Percentiles rank a stretch among this genome's conserved stretches.
Evolutionary conservation across 2,797 vertebrate species (phyloP).

Genomic region (Oophaga sylvatica): DNA sequence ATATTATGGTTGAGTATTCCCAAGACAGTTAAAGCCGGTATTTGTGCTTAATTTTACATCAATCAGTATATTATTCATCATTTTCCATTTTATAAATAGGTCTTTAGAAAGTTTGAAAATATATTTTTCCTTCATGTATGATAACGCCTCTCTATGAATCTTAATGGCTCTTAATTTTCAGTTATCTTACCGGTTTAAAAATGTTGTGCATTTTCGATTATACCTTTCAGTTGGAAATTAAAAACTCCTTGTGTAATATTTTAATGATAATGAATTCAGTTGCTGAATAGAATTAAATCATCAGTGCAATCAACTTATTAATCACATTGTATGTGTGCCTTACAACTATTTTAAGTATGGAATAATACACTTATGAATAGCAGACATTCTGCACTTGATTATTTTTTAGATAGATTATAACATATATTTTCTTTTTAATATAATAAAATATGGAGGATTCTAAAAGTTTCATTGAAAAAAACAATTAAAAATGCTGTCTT

Average conservation of each 20-base stretch:
- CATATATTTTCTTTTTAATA: not conserved
- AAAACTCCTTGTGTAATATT: slow-evolving; percentile 22
- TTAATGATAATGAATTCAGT: slow-evolving; percentile 45
- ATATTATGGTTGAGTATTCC: not conserved
- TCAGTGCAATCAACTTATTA: slow-evolving; percentile 40
- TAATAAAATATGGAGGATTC: not conserved
- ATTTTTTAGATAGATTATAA: not conserved
- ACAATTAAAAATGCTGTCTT: too few relatives aligned
- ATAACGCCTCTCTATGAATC: slow-evolving; percentile 9
- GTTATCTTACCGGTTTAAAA: not conserved
- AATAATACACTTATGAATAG: slow-evolving; percentile 25
- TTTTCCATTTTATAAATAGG: slow-evolving; percentile 23
- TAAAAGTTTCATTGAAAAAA: not conserved
- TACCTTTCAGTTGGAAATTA: slow-evolving; percentile 32
- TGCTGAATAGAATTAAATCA: slow-evolving; percentile 47
- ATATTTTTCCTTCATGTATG: not conserved
- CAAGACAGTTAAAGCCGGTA: not conserved
- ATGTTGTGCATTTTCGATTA: slow-evolving; percentile 27
- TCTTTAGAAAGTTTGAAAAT: slow-evolving; percentile 42
- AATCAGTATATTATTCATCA: slow-evolving; percentile 29
- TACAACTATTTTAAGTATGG: slow-evolving; percentile 32
- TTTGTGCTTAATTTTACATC: slow-evolving; percentile 24
- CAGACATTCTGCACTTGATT: not conserved
- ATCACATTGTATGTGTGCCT: slow-evolving; percentile 34
- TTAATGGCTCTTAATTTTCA: slow-evolving; percentile 45